A percentile compares a stretch with the other conserved stretches of the same genome.
phyloP scores from a whole-genome alignment of 2,888 invertebrate species.

The Monoplex corrugatus region DNA sequence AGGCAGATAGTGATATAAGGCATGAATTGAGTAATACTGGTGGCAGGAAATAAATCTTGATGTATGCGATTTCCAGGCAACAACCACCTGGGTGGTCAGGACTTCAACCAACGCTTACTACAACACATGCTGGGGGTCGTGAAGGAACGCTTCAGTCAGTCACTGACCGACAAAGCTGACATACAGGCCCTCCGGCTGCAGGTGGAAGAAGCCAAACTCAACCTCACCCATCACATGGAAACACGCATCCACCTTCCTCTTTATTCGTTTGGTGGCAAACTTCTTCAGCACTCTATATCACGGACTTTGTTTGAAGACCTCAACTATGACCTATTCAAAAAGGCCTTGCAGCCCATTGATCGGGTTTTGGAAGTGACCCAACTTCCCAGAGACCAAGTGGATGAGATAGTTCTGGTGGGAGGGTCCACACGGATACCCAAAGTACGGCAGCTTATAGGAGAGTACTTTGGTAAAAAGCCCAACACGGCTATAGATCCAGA shows the following conservation, averaged over 20 bases:
- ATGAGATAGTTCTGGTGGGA: slow-evolving; percentile 83
- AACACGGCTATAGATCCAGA: slow-evolving; percentile 82
- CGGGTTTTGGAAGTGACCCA: slow-evolving; percentile 81
- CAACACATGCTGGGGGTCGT: slow-evolving; percentile 75
- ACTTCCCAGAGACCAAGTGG: slow-evolving; percentile 78
- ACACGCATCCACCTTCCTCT: slow-evolving; percentile 76
- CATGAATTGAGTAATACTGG: too few relatives aligned
- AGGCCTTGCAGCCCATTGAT: slow-evolving; percentile 82
- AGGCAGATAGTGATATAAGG: too few relatives aligned
- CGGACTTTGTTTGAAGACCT: slow-evolving; percentile 82
- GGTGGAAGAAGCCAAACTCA: slow-evolving; percentile 81
- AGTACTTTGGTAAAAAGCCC: slow-evolving; percentile 80
- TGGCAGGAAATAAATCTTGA: too few relatives aligned
- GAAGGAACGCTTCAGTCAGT: slow-evolving; percentile 69
- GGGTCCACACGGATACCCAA: slow-evolving; percentile 83
- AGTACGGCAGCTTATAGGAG: slow-evolving; percentile 81
- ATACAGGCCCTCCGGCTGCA: slow-evolving; percentile 81
- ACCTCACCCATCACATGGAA: slow-evolving; percentile 73
- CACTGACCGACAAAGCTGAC: slow-evolving; percentile 81
- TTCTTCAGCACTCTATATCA: slow-evolving; percentile 76
- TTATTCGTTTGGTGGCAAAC: slow-evolving; percentile 71
- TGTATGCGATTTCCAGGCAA: slow-evolving; percentile 81
- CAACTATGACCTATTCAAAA: slow-evolving; percentile 82
- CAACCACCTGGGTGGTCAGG: slow-evolving; percentile 83
- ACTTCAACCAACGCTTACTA: slow-evolving; percentile 83